Evolutionary conservation across 92 coral and sea anemone genomes (phyloP), one percentile per base, ranked within the genome.

Genomic region (Siderastrea radians): DNA sequence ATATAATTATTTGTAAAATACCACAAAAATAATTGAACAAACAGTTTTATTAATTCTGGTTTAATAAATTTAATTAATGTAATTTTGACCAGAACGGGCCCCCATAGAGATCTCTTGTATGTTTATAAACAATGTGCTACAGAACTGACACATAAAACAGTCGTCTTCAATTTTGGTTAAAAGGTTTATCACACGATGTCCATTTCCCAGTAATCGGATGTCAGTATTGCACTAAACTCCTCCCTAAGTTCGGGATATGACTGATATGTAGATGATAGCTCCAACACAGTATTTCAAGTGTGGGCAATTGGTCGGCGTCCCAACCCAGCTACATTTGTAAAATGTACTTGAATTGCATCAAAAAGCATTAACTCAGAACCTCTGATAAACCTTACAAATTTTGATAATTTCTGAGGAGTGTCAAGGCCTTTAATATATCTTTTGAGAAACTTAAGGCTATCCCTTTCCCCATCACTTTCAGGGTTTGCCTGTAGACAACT

Each of bases 301-400:
- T 85, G 87, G 58, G 75, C 94, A 48, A 86, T 81, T 43, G 94
- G 94, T n/a, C 80, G 86, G 19, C 93, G 81, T 45, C 68, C 61
- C 19, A 85, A 72, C 1, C 87, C 87, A 79, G 64, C 19, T 38
- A 79, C 0, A 19, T 52, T 44, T 17, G 51, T 66, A 59, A 90
- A 90, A 17, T 74, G 13, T 15, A 90, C 66, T 48, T 86, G 77
- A 55, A 90, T 86, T 45, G 60, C 73, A 4, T 80, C 83, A 63
- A 53, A 61, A 48, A 83, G 47, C 69, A 90, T 68, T 5, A 86
- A 86, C 83, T 80, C 88, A 3, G 88, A 87, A 17, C 94, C 94
- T 12, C 91, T 86, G 69, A 82, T 45, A 75, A 87, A 91, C 47
- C 84, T 88, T 15, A 87, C 51, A 85, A 90, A 73, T 14, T 73